Conservation (phyloP, 2,888 invertebrate genomes). For the Phyllotreta striolata region DNA sequence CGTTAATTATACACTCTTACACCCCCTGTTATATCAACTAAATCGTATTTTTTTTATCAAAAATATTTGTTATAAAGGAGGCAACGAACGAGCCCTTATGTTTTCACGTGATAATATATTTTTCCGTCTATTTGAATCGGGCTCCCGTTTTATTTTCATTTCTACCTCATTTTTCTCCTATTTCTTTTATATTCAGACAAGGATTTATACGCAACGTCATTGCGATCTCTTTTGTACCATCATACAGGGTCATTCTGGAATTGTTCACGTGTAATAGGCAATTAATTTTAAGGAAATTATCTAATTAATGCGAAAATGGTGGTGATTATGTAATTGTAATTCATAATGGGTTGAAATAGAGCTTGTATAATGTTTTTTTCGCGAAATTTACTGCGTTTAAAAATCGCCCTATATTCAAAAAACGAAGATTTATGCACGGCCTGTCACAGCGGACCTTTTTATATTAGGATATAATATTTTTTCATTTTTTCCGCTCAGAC, state of each 20-base stretch:
- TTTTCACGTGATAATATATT: slow-evolving; percentile 58
- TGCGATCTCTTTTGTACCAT: slow-evolving; percentile 43
- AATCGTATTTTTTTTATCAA: slow-evolving; percentile 3
- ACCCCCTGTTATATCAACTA: background rate
- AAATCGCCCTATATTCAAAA: slow-evolving; percentile 50
- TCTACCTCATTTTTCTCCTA: slow-evolving; percentile 61
- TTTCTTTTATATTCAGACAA: slow-evolving; percentile 61
- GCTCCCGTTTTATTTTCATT: slow-evolving; percentile 61
- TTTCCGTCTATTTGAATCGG: slow-evolving; percentile 59
- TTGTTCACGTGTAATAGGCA: background rate
- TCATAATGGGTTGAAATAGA: no score
- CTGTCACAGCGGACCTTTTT: slow-evolving; percentile 56
- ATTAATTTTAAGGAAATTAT: no score
- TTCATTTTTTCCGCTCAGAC: slow-evolving; percentile 51
- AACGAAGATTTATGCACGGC: slow-evolving; percentile 62
- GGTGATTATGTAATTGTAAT: no score
- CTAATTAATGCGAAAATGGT: no score
- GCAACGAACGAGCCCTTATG: slow-evolving; percentile 51
- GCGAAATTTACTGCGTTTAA: background rate
- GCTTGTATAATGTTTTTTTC: background rate
- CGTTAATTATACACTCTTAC: slow-evolving; percentile 5
- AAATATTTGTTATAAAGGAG: slow-evolving; percentile 45
- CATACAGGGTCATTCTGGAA: slow-evolving; percentile 6
- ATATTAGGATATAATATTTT: slow-evolving; percentile 62
- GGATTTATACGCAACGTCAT: slow-evolving; percentile 62